Evolutionary conservation across 2,888 invertebrate genomes (phyloP).

Genomic region (Diaperis boleti): DNA sequence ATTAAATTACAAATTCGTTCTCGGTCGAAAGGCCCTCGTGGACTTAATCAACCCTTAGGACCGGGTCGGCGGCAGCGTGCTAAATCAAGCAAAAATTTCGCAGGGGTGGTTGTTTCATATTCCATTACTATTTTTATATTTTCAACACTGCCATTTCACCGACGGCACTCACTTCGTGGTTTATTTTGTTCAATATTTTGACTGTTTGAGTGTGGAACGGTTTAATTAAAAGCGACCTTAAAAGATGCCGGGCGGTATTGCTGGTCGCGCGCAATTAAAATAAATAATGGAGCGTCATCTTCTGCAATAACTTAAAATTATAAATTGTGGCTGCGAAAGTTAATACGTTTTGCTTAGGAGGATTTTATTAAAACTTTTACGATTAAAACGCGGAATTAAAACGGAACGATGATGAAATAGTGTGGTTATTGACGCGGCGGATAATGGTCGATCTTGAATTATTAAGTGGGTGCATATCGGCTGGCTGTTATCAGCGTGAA

Average conservation of each 20-base stretch:
- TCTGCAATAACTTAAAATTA: slow-evolving; percentile 23
- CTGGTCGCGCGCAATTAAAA: slow-evolving; percentile 29
- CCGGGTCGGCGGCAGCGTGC: slow-evolving; percentile 17
- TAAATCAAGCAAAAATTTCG: slow-evolving; percentile 26
- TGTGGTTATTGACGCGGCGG: slow-evolving; percentile 20
- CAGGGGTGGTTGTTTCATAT: slow-evolving; percentile 10
- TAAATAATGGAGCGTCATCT: slow-evolving; percentile 32
- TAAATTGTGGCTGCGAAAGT: slow-evolving; percentile 18
- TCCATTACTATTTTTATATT: slow-evolving; percentile 23
- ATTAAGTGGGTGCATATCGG: slow-evolving; percentile 32
- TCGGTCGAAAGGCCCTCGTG: slow-evolving; percentile 8
- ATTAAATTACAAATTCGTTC: slow-evolving; percentile 26
- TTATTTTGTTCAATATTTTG: slow-evolving; percentile 8
- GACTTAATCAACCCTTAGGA: slow-evolving; percentile 26
- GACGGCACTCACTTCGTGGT: slow-evolving; percentile 10
- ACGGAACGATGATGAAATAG: slow-evolving; percentile 13
- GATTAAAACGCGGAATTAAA: slow-evolving; percentile 19
- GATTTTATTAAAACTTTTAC: slow-evolving; percentile 16
- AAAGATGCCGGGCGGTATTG: slow-evolving; percentile 16
- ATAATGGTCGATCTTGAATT: slow-evolving; percentile 31
- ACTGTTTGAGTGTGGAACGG: no score
- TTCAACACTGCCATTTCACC: slow-evolving; percentile 20
- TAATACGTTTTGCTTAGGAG: neutral
- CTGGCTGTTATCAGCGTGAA: slow-evolving; percentile 19
- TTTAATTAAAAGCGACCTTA: slow-evolving; percentile 28